Conservation (phyloP, 2,797 vertebrate species). For the Megaceryle alcyon region DNA sequence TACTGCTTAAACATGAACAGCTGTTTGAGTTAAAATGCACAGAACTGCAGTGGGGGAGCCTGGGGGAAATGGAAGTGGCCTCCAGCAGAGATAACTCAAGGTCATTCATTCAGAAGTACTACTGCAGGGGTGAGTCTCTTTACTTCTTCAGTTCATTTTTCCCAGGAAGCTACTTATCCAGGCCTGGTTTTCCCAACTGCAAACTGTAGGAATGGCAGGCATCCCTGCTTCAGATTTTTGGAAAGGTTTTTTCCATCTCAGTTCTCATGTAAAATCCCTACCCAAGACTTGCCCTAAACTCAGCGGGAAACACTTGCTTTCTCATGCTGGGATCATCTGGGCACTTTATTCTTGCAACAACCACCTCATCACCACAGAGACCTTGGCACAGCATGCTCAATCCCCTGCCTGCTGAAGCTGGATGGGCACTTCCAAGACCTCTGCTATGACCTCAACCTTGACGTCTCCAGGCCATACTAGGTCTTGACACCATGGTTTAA, state of each 20-base stretch:
- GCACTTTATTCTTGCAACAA: not conserved
- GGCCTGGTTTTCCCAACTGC: not conserved
- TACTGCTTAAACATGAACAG: not conserved
- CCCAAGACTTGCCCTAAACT: not conserved
- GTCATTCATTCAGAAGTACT: not conserved
- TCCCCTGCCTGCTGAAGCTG: not conserved
- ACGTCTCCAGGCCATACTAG: not conserved
- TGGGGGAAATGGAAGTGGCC: not conserved
- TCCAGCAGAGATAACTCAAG: not conserved
- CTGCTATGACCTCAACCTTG: not conserved
- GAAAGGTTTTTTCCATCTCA: not conserved
- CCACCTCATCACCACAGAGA: not conserved
- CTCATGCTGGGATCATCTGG: not conserved
- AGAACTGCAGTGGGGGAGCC: not conserved
- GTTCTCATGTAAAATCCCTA: not conserved
- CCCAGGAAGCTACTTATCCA: not conserved
- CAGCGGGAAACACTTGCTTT: not conserved
- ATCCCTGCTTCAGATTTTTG: not conserved
- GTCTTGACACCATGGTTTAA: not conserved
- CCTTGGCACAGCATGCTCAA: fast-evolving
- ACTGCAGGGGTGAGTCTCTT: not conserved
- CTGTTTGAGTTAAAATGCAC: not conserved
- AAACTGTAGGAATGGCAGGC: fast-evolving
- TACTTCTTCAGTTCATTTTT: fast-evolving
- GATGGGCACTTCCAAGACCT: not conserved